Conservation (phyloP, 2,113 vertebrate species). For the Athene noctua region DNA sequence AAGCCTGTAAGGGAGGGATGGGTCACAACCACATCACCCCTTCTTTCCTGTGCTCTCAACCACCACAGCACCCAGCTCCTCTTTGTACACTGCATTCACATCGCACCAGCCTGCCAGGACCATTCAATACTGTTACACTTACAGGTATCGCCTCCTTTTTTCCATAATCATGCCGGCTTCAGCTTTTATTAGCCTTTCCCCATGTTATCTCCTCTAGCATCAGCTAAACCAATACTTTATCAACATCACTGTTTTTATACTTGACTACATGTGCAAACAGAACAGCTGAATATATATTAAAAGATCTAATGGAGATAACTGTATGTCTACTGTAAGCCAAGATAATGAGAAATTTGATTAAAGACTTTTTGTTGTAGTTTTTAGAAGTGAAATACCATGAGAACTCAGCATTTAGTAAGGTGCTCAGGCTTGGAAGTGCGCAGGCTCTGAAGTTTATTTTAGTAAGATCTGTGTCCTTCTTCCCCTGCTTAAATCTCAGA, state of each 20-base stretch:
- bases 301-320: neutral
- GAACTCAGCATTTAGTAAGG: neutral
- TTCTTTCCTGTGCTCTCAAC: neutral
- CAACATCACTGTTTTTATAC: neutral
- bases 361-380: neutral
- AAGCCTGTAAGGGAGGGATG: neutral
- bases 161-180: neutral
- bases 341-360: constrained; percentile 4
- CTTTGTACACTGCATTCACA: fast-evolving
- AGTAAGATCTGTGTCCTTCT: neutral
- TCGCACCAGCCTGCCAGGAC: neutral
- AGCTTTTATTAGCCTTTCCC: neutral
- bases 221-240: constrained; percentile 6
- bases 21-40: neutral
- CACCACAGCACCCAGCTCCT: neutral
- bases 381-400: neutral
- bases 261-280: neutral
- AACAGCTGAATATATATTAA: constrained; percentile 31
- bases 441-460: neutral
- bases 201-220: neutral
- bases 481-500: neutral
- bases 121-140: neutral
- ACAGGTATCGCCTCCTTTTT: neutral
- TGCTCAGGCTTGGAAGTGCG: neutral
- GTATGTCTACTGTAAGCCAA: neutral